These are phyloP conservation scores for Leptestheria dahalacensis DNA, from an alignment of 1,140 invertebrate species.

Conservation along the genomic window DNA sequence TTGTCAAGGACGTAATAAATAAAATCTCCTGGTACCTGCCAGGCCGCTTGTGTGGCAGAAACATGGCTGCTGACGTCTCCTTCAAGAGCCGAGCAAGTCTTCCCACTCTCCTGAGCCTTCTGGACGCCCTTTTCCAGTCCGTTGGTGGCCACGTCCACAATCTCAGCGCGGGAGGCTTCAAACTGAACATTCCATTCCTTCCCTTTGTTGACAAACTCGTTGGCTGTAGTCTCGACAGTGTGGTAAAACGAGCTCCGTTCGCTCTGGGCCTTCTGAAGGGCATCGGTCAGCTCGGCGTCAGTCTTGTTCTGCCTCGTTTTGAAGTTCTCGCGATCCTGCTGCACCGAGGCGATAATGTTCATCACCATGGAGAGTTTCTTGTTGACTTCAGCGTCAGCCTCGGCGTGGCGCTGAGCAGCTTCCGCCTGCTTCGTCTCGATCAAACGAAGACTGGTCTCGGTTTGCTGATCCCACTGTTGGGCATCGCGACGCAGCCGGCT, in stretches of 20 bases:
- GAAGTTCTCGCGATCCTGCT: constrained; percentile 3
- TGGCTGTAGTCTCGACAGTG: constrained; percentile 7
- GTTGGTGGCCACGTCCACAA: not conserved
- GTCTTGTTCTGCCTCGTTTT: constrained; percentile 1
- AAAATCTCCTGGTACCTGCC: too few species aligned
- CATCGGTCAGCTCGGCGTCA: not conserved
- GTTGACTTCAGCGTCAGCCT: not conserved
- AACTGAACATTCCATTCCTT: not conserved
- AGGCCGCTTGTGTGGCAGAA: constrained; percentile 19
- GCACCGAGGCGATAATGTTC: constrained; percentile 7
- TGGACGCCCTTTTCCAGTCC: not conserved
- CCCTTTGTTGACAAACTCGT: constrained; percentile 8
- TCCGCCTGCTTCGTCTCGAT: not conserved
- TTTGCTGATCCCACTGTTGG: constrained; percentile 6
- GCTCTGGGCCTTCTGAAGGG: not conserved
- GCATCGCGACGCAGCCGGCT: constrained; percentile 8
- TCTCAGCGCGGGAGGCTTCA: not conserved
- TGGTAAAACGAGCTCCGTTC: constrained; percentile 9
- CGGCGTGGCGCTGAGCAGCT: not conserved
- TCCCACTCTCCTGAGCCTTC: constrained; percentile 4
- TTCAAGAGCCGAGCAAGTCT: constrained; percentile 18
- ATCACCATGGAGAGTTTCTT: not conserved
- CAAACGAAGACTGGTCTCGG: not conserved
- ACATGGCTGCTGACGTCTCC: constrained; percentile 19
- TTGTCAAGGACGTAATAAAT: too few species aligned